Conservation (phyloP, 2,113 vertebrate genomes). For the Heterochromis multidens region DNA sequence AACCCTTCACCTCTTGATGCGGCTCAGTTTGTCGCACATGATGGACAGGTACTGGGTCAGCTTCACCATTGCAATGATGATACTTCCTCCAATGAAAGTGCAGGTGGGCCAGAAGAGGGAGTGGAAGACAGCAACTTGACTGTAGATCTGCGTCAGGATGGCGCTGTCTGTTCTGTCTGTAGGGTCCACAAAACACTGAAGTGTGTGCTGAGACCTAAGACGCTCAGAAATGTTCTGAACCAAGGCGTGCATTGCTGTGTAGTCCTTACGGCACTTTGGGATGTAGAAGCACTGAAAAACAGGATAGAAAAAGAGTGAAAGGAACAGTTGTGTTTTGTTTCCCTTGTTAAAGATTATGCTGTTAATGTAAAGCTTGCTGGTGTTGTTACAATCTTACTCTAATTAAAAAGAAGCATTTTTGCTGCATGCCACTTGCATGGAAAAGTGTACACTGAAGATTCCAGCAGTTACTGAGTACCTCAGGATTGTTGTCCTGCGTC, state of each 20-base stretch:
- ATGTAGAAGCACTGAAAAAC: conserved; percentile 87
- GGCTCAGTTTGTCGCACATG: conserved; percentile 84
- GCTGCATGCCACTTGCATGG: not conserved
- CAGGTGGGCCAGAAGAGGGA: conserved; percentile 93
- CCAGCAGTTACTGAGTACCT: conserved; percentile 70
- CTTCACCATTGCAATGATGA: conserved; percentile 92
- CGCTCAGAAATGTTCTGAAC: conserved; percentile 87
- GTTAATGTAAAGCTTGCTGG: not conserved
- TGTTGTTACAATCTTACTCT: not conserved
- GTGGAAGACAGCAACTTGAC: conserved; percentile 83
- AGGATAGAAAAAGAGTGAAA: not conserved
- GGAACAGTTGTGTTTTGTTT: not conserved
- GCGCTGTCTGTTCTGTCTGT: conserved; percentile 81
- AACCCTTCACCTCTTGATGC: conserved; percentile 83
- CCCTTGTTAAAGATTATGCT: not conserved
- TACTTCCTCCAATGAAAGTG: conserved; percentile 83
- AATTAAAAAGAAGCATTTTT: not conserved
- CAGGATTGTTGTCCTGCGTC: conserved; percentile 84
- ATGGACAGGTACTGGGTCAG: conserved; percentile 94
- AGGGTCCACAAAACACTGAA: conserved; percentile 86
- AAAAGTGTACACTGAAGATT: not conserved
- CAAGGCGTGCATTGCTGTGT: conserved; percentile 77
- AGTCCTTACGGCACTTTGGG: conserved; percentile 89
- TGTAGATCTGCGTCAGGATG: conserved; percentile 88
- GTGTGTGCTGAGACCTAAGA: conserved; percentile 82